Base-by-base conservation (phyloP, 2,888 invertebrate species). In the Lutraria lutraria region DNA sequence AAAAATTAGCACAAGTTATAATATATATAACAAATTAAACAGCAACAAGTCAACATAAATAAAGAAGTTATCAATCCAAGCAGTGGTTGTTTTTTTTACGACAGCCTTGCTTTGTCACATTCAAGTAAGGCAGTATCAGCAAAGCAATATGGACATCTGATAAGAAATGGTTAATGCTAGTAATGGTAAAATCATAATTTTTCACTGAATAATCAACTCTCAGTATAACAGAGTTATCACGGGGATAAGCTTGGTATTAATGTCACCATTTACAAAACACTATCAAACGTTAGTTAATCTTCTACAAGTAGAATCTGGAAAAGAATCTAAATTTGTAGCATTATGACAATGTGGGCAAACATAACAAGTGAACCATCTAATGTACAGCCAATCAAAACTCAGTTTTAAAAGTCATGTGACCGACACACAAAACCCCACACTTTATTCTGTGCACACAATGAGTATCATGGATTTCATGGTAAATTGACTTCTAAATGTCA, bases 1-100 rank as follows among this genome's bases (percentile, higher is more conserved):
- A 90, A 91, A 86, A 72, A 90, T 91, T 91, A 91, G 91, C 86
- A 89, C 85, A 81, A 80, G 86, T 72, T 16, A 81, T 60, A 25
- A 87, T 68, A 82, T 21, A 68, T 76, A 53, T 25, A 82, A 81
- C 68, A 87, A n/a, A 85, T 80, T 79, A 80, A 85, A 54, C 84
- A 85, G 54, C 16, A 68, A 68, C 63, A 68, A 68, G 25, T 68
- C 63, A 25, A 68, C 63, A 68, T 25, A 68, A n/a, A 68, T 68
- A 25, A 25, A 68, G 63, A 68, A 68, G 10, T 68, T 2, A 68
- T 68, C 63, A 25, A 68, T 68, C 63, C 63, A 68, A 43, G 25
- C 8, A 68, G 63, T 43, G 43, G 43, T 25, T 68, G n/a, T 63
- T 8, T 19, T 68, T 68, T 68, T 68, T 25, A 25, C n/a, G 25